Evolutionary conservation across 1,140 invertebrate species (phyloP).

Genomic region (Drosophila sucinea): DNA sequence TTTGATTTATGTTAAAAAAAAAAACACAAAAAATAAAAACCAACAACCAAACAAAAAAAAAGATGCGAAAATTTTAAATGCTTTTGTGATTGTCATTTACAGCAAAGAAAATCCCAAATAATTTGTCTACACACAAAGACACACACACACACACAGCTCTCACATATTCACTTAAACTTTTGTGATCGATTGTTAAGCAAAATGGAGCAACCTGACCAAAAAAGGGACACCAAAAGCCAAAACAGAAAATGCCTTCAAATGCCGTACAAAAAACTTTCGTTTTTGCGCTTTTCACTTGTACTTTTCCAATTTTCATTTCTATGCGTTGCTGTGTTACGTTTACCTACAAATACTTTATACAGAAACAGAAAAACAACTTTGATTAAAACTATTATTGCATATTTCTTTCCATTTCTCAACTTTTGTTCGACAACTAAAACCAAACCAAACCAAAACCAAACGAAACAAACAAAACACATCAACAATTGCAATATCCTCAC

Average conservation of each 20-base stretch:
- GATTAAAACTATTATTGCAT: constrained; percentile 62
- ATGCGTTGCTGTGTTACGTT: constrained; percentile 63
- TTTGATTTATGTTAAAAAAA: constrained; percentile 41
- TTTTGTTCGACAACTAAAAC: constrained; percentile 61
- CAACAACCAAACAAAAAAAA: constrained; percentile 19
- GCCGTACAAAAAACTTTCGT: constrained; percentile 25
- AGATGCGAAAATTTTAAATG: constrained; percentile 42
- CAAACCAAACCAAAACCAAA: constrained; percentile 33
- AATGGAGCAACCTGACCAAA: constrained; percentile 54
- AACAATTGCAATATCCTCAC: constrained; percentile 32
- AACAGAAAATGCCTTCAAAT: background rate
- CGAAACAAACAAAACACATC: constrained; percentile 30
- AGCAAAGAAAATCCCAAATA: constrained; percentile 53
- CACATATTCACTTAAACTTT: constrained; percentile 19
- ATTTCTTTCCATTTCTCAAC: constrained; percentile 75
- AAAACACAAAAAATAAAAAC: constrained; percentile 25
- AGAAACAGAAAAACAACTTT: constrained; percentile 28
- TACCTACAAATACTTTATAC: constrained; percentile 15
- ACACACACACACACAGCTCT: constrained; percentile 4
- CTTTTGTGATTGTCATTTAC: constrained; percentile 66
- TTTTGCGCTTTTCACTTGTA: constrained; percentile 28
- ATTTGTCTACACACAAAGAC: constrained; percentile 35
- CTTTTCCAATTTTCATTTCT: constrained; percentile 38
- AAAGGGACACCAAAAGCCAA: constrained; percentile 24
- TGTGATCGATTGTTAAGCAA: constrained; percentile 58